Evolutionary conservation across 92 coral and sea anemone species (phyloP).

Genomic region (Actinostola sp.): DNA sequence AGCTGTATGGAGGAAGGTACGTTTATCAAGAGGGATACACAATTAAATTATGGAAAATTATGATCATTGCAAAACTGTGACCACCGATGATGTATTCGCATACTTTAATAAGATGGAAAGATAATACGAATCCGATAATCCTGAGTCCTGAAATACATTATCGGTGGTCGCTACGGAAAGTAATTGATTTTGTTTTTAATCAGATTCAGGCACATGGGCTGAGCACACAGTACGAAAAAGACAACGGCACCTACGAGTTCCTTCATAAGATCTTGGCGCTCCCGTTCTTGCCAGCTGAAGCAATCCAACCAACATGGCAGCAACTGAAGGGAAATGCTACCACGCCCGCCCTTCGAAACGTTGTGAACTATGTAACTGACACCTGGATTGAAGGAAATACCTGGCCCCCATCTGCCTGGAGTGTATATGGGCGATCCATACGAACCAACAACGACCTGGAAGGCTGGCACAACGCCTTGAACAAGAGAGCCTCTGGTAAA

Average conservation of each 20-base stretch:
- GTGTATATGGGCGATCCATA: neutral
- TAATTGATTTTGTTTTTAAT: neutral
- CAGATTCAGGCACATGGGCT: neutral
- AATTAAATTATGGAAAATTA: too few relatives aligned
- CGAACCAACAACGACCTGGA: conserved; percentile 10
- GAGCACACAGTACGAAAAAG: neutral
- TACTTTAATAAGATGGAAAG: neutral
- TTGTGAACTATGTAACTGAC: neutral
- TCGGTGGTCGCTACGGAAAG: neutral
- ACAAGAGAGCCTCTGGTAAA: neutral
- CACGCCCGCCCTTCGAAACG: neutral
- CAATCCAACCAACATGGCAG: neutral
- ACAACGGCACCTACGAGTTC: neutral
- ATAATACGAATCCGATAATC: neutral
- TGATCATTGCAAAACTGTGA: too few relatives aligned
- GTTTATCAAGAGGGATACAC: too few relatives aligned
- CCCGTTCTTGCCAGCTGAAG: neutral
- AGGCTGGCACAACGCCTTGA: conserved; percentile 6
- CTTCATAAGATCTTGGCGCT: neutral
- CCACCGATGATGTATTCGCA: neutral
- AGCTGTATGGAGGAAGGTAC: conserved; percentile 2
- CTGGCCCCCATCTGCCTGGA: neutral
- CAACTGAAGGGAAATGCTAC: neutral
- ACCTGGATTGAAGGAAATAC: neutral
- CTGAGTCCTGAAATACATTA: neutral